Conservation (phyloP, 2,113 vertebrate species). For the Syngnathus scovelli region DNA sequence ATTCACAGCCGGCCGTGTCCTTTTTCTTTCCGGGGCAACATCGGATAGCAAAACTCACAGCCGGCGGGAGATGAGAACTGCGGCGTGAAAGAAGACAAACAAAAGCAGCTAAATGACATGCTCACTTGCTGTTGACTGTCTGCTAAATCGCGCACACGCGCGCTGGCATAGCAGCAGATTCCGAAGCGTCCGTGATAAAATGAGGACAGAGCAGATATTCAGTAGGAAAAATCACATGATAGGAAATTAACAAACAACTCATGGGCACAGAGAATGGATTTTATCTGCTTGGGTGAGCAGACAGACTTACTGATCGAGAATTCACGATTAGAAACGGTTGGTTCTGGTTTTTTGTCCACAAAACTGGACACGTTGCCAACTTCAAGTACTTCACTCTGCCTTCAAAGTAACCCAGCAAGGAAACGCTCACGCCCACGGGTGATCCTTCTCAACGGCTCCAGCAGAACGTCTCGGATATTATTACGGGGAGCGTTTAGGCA, state of each 20-base stretch:
- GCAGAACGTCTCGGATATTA: neutral
- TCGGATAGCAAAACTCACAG: constrained; percentile 59
- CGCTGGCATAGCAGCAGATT: neutral
- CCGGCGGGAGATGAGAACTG: constrained; percentile 49
- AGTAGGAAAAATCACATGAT: constrained; percentile 36
- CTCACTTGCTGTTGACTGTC: neutral
- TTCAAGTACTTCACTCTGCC: neutral
- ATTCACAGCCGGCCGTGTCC: constrained; percentile 60
- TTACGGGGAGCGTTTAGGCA: neutral
- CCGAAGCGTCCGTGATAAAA: constrained; percentile 8
- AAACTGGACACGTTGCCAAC: neutral
- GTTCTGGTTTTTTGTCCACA: neutral
- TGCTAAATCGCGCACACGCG: neutral
- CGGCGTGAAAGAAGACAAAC: constrained; percentile 19
- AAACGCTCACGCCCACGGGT: neutral
- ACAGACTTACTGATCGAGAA: neutral
- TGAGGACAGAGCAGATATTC: constrained; percentile 45
- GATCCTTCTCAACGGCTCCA: neutral
- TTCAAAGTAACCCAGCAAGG: neutral
- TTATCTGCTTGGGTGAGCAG: neutral
- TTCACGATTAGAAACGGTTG: neutral
- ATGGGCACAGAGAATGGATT: constrained; percentile 8
- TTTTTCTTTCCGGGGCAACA: constrained; percentile 68
- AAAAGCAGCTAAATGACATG: constrained; percentile 8
- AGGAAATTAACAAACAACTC: constrained; percentile 24